Evolutionary conservation across 2,113 vertebrate species (phyloP).

Genomic region (Ptilonorhynchus violaceus): DNA sequence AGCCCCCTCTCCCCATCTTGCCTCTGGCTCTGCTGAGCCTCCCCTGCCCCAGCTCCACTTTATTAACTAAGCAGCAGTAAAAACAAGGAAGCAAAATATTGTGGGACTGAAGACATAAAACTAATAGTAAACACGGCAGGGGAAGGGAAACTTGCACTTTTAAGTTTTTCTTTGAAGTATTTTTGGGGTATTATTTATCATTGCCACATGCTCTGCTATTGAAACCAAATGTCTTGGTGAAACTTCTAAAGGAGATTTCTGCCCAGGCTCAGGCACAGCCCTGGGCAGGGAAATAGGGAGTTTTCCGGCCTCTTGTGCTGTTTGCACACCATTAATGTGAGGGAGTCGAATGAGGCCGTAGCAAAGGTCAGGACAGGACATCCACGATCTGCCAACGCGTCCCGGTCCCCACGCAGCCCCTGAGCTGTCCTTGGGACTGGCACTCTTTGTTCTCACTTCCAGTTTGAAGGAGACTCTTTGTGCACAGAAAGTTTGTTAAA

Average conservation of each 20-base stretch:
- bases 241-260: constrained; percentile 46
- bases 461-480: background rate
- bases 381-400: background rate
- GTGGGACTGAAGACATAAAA: constrained; percentile 59
- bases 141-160: constrained; percentile 68
- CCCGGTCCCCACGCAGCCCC: background rate
- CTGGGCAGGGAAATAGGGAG: background rate
- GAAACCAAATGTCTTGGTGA: constrained; percentile 71
- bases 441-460: constrained; percentile 16
- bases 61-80: constrained; percentile 70
- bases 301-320: background rate
- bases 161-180: constrained; percentile 80
- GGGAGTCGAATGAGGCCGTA: background rate
- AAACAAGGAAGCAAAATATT: constrained; percentile 68
- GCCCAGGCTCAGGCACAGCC: constrained; percentile 4
- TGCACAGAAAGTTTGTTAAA: constrained; percentile 2
- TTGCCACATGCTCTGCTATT: constrained; percentile 74
- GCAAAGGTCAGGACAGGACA: constrained; percentile 44
- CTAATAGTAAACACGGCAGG: constrained; percentile 70
- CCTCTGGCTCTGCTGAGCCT: constrained; percentile 32
- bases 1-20: background rate
- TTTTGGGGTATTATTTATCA: constrained; percentile 72
- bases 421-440: background rate
- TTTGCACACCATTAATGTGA: background rate
- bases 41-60: background rate